These are phyloP conservation scores for Cyphomyrus discorhynchus DNA, from an alignment of 2,113 vertebrate genomes.

Conservation along the genomic window DNA sequence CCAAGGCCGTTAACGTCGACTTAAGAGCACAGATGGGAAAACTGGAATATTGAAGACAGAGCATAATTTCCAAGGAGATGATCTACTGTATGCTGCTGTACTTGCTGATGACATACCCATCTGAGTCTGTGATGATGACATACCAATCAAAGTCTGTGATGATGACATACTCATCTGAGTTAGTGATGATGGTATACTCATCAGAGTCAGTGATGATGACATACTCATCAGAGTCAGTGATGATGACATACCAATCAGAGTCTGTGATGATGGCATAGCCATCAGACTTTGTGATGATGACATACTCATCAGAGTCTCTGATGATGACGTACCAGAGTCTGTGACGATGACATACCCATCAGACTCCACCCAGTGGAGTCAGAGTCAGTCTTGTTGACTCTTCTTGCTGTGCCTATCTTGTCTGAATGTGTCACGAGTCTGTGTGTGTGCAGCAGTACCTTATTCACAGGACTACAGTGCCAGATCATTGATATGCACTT, in stretches of 20 bases:
- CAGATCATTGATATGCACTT: not conserved
- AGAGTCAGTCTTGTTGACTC: not conserved
- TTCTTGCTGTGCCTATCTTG: not conserved
- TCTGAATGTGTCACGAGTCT: not conserved
- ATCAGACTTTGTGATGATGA: no score
- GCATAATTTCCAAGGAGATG: not conserved
- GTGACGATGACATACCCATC: not conserved
- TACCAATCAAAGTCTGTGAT: not conserved
- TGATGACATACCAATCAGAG: no score
- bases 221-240: not conserved
- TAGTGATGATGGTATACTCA: not conserved
- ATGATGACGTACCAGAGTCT: not conserved
- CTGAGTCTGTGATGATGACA: not conserved
- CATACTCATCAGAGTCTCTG: not conserved
- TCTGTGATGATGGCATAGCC: not conserved
- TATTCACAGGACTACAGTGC: not conserved
- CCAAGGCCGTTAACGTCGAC: not conserved
- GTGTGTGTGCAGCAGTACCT: not conserved
- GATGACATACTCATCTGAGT: not conserved
- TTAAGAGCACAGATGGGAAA: not conserved
- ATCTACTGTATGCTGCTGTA: not conserved
- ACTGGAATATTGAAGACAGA: not conserved
- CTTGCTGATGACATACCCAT: not conserved
- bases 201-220: not conserved
- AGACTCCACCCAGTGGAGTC: not conserved